Conservation (phyloP, 2,888 invertebrate genomes). For the Lycophotia porphyrea region DNA sequence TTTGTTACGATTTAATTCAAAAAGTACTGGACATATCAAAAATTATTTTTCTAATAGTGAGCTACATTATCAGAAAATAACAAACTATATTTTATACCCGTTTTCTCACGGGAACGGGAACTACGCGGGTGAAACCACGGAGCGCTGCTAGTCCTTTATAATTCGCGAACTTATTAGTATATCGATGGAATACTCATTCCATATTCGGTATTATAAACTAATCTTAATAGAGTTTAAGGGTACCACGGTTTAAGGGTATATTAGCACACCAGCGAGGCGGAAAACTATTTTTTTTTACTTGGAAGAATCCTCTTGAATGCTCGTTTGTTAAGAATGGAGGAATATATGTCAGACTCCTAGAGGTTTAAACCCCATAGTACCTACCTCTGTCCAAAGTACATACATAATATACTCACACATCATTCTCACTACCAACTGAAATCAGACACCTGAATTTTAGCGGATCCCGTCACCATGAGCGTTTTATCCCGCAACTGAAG, state of each 20-base stretch:
- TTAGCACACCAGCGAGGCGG: not conserved
- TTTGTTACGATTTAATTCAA: too few relatives aligned
- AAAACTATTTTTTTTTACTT: not conserved
- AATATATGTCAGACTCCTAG: not conserved
- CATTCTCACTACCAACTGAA: not conserved
- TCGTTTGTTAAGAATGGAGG: not conserved
- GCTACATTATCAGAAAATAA: too few relatives aligned
- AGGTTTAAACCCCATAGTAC: not conserved
- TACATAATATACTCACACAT: not conserved
- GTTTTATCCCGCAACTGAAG: not conserved
- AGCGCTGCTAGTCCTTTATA: too few relatives aligned
- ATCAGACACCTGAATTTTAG: not conserved
- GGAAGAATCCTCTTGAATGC: not conserved
- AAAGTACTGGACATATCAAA: too few relatives aligned
- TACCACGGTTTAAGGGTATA: slow-evolving; percentile 10
- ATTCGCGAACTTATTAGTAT: slow-evolving; percentile 15
- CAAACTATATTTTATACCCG: too few relatives aligned
- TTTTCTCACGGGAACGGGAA: too few relatives aligned
- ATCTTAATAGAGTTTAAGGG: slow-evolving; percentile 16
- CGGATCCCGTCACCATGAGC: not conserved
- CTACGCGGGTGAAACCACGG: too few relatives aligned
- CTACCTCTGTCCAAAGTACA: not conserved
- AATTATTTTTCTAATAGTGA: too few relatives aligned
- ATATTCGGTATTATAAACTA: slow-evolving; percentile 15
- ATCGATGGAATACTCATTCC: slow-evolving; percentile 9